Evolutionary conservation across 1,140 invertebrate species (phyloP).

Genomic region (Hormaphis cornu): DNA sequence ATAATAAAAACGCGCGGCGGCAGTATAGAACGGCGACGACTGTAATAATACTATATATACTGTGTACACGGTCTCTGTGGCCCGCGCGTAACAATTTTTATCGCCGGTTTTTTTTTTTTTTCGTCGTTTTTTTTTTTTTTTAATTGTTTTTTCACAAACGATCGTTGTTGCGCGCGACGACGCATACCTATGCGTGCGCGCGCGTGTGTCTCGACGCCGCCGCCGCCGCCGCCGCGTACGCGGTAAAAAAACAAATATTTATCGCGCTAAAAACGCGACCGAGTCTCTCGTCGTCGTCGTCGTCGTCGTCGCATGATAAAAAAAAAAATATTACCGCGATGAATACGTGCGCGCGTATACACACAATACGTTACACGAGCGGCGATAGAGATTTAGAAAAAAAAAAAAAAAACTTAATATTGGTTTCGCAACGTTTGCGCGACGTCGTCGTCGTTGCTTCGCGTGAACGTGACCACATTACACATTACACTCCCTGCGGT

Average conservation of each 20-base stretch:
- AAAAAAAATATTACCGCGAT: not conserved
- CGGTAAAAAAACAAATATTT: slow-evolving; percentile 10
- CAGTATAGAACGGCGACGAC: not conserved
- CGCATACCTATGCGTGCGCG: slow-evolving; percentile 14
- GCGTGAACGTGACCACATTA: no score
- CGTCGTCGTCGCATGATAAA: not conserved
- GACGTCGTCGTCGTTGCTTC: no score
- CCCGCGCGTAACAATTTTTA: not conserved
- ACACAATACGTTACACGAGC: no score
- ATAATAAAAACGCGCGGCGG: no score
- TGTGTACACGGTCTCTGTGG: not conserved
- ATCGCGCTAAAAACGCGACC: not conserved
- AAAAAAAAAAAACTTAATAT: no score
- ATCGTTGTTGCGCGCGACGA: not conserved
- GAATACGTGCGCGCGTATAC: no score
- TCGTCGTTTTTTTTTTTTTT: no score
- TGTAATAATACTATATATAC: not conserved
- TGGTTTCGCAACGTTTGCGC: no score
- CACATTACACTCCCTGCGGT: no score
- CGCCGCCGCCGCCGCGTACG: not conserved
- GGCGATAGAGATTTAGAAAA: no score
- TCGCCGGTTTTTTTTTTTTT: slow-evolving; percentile 1
- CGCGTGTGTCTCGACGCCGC: not conserved
- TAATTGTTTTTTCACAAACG: not conserved
- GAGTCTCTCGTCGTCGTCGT: no score